These are phyloP conservation scores for Phragmatobia fuliginosa DNA, from an alignment of 2,888 invertebrate genomes.

Conservation along the genomic window DNA sequence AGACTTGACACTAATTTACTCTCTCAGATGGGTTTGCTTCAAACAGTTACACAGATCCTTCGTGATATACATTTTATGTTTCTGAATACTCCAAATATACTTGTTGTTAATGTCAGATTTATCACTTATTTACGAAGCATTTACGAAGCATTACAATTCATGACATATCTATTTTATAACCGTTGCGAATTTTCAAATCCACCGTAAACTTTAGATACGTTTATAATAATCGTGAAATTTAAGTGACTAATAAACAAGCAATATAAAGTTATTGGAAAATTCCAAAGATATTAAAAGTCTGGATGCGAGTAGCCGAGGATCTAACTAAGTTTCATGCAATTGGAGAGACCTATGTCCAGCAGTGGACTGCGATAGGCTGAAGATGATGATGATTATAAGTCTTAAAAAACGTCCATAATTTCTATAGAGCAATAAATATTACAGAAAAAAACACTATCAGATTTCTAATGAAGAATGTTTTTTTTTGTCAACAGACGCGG, in stretches of 20 bases:
- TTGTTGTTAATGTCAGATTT: neutral
- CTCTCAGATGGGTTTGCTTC: no score
- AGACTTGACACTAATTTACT: no score
- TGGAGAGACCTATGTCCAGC: no score
- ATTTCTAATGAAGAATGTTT: neutral
- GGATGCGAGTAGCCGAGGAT: no score
- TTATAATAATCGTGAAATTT: neutral
- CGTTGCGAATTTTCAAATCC: neutral
- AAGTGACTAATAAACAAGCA: neutral
- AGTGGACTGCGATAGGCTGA: no score
- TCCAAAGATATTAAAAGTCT: neutral
- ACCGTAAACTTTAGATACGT: neutral
- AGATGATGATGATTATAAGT: no score
- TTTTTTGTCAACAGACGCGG: slow-evolving; percentile 76
- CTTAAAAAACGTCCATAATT: neutral
- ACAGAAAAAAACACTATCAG: neutral
- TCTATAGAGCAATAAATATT: neutral
- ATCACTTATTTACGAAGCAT: neutral
- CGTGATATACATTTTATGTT: neutral
- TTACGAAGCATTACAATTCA: neutral
- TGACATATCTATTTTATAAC: neutral
- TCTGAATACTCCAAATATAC: neutral
- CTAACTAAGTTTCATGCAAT: no score
- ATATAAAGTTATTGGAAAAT: neutral
- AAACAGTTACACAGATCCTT: neutral